phyloP scores from a whole-genome alignment of 2,797 vertebrate genomes.

The Sebastes steindachneri region DNA sequence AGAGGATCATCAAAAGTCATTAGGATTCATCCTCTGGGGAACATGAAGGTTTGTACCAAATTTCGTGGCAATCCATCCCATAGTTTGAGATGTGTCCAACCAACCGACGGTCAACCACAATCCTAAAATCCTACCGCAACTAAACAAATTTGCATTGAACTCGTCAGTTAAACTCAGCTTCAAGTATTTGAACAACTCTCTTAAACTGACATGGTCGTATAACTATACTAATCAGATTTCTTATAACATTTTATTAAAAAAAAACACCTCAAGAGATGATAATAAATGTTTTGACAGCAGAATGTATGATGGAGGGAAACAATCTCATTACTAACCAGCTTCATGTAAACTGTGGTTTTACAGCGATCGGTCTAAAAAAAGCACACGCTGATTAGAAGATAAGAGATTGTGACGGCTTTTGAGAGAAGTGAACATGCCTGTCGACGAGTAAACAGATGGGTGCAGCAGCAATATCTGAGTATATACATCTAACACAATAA shows the following conservation, averaged over 20 bases:
- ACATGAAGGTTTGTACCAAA: not conserved
- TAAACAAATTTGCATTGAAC: not conserved
- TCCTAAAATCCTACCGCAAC: not conserved
- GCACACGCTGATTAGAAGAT: conserved; percentile 18
- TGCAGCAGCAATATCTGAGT: not conserved
- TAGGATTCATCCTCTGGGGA: not conserved
- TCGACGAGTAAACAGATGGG: conserved; percentile 13
- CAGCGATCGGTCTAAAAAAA: conserved; percentile 8
- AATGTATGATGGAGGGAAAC: not conserved
- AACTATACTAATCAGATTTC: not conserved
- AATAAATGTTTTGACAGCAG: not conserved
- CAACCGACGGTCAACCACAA: fast-evolving
- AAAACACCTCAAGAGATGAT: not conserved
- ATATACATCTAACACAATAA: not conserved
- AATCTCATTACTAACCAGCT: not conserved
- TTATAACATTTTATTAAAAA: not conserved
- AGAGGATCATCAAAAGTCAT: not conserved
- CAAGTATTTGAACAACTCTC: not conserved
- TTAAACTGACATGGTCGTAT: not conserved
- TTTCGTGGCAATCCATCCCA: not conserved
- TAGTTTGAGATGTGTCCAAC: not conserved
- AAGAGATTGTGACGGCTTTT: conserved; percentile 3
- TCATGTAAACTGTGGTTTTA: conserved; percentile 23
- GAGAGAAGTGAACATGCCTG: not conserved
- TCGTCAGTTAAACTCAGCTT: not conserved